Conservation (phyloP, 1,140 invertebrate genomes). For the Drosophila hydei region DNA sequence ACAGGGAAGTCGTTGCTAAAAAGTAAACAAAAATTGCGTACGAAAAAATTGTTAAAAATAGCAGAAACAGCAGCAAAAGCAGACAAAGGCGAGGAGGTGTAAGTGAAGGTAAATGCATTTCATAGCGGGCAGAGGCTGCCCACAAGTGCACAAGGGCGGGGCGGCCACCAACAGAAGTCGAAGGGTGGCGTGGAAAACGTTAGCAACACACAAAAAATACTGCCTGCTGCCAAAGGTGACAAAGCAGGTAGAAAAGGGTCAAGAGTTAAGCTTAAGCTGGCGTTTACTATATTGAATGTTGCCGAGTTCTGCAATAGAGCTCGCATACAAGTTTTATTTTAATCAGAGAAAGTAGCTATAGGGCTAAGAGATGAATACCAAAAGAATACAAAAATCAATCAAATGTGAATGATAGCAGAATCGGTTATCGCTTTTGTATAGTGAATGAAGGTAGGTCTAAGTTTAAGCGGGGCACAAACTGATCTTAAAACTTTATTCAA, state of each 20-base stretch:
- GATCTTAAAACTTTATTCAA: too few relatives aligned
- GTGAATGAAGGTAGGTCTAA: too few relatives aligned
- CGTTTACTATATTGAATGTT: neutral
- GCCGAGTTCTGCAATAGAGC: neutral
- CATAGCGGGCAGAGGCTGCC: neutral
- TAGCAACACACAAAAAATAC: neutral
- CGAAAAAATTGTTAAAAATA: slow-evolving; percentile 56
- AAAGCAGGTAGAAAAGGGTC: neutral
- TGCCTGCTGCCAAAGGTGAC: slow-evolving; percentile 17
- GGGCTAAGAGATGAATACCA: too few relatives aligned
- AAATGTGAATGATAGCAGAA: too few relatives aligned
- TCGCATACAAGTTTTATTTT: neutral
- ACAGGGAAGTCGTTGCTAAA: slow-evolving; percentile 48
- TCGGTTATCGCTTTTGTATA: too few relatives aligned
- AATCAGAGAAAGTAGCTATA: neutral
- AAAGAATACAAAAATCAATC: too few relatives aligned
- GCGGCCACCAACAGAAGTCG: neutral
- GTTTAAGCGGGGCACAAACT: too few relatives aligned
- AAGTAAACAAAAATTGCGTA: slow-evolving; percentile 43
- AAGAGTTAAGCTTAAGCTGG: neutral
- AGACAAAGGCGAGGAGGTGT: slow-evolving; percentile 8
- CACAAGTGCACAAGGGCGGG: slow-evolving; percentile 1
- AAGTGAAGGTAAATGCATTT: neutral
- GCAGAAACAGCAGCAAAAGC: slow-evolving; percentile 39
- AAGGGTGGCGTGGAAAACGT: neutral